phyloP scores from a whole-genome alignment of 2,797 vertebrate genomes.

The Pampus argenteus region DNA sequence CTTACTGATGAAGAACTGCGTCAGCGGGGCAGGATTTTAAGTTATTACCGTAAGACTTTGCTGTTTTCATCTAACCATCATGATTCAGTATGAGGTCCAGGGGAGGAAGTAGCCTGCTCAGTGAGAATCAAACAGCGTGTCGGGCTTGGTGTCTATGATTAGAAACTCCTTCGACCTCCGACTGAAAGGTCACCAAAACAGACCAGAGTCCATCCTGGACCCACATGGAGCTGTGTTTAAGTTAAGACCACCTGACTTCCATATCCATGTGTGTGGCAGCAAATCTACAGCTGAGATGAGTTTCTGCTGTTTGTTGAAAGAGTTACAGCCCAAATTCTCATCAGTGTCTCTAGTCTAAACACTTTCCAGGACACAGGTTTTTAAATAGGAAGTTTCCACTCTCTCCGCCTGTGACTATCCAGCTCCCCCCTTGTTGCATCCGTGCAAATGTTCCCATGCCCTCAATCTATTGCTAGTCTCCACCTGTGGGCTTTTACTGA shows the following conservation, averaged over 20 bases:
- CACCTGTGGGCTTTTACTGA: conserved; percentile 55
- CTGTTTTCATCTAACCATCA: conserved; percentile 21
- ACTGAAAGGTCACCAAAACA: conserved; percentile 60
- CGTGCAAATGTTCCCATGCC: conserved; percentile 60
- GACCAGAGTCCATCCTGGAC: conserved; percentile 54
- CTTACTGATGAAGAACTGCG: background rate
- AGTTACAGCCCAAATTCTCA: conserved; percentile 66
- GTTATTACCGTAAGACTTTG: background rate
- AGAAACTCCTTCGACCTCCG: conserved; percentile 54
- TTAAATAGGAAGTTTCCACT: conserved; percentile 70
- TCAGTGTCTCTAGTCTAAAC: conserved; percentile 76
- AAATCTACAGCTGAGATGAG: conserved; percentile 70
- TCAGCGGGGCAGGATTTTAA: background rate
- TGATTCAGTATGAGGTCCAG: conserved; percentile 30
- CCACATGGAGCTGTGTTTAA: conserved; percentile 72
- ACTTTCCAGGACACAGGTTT: conserved; percentile 66
- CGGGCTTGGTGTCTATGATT: conserved; percentile 55
- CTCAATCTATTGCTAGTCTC: conserved; percentile 46
- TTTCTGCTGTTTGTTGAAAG: conserved; percentile 80
- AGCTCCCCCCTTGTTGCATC: conserved; percentile 46
- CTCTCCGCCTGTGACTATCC: conserved; percentile 39
- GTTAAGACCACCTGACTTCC: conserved; percentile 69
- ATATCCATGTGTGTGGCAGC: conserved; percentile 73
- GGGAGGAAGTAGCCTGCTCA: conserved; percentile 33
- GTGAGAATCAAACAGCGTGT: conserved; percentile 20